Base-by-base conservation (phyloP, 2,113 vertebrate species). In the Hippopotamus amphibius region DNA sequence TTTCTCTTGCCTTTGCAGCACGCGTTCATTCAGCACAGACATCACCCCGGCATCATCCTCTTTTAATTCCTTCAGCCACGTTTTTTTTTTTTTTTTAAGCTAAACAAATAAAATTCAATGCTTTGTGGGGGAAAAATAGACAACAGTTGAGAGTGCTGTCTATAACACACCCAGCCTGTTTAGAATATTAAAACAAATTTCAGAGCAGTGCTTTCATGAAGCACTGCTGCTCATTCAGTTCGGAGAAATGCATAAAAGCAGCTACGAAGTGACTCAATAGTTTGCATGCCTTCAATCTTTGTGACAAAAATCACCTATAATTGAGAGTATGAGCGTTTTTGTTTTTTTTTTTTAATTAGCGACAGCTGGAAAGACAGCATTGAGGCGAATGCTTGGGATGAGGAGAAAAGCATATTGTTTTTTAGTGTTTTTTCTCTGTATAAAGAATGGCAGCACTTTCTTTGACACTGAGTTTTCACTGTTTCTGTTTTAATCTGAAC, bases 101-200 rank as follows among this genome's bases (percentile, higher is more conserved):
- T 96, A 98, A 98, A 96, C 85, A 98, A 98, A 98, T 96, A 98
- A 97, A 98, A 96, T 69, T 96, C 88, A 71, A 48, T 94, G 50
- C 86, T 96, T 74, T 71, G 17, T 74, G 88, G 98, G 72, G 19
- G 79, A 16, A 81, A 19, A 95, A 90, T 2, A 48, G 88, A 97
- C 0, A 2, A 94, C 93, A 94, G 24, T 85, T 92, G 88, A 95
- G 74, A 97, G n/a, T 87, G 86, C 96, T 96, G 86, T 90, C 80
- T 96, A 50, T 92, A 96, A 97, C 95, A 80, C 83, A 93, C 14
- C 8, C 80, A 96, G 97, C 46, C 65, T 94, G 85, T 96, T 98
- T 96, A 92, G 96, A 88, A 97, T 98, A 97, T 98, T 97, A 96
- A 97, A 91, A 81, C 93, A 93, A 76, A 96, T 97, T 97, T 95